These are phyloP conservation scores for Grallaria varia DNA, from an alignment of 2,113 vertebrate species.

Conservation along the genomic window DNA sequence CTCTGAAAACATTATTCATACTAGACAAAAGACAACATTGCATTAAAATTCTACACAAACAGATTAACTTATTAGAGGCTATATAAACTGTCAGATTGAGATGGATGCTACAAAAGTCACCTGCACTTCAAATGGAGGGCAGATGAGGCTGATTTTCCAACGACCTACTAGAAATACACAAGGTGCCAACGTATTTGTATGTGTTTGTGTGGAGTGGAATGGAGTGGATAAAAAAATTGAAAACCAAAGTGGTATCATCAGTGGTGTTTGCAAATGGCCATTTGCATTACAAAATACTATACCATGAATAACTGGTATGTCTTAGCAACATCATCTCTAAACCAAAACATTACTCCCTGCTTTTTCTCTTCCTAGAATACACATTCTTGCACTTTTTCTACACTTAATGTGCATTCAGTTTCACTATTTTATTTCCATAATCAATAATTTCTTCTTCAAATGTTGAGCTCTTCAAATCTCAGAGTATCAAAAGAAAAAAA, in stretches of 20 bases:
- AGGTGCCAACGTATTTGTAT: not conserved
- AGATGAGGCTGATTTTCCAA: not conserved
- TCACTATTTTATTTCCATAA: not conserved
- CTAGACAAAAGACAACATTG: not conserved
- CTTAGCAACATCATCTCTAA: not conserved
- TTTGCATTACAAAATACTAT: not conserved
- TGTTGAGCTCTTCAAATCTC: no score
- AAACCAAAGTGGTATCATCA: not conserved
- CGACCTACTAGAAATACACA: not conserved
- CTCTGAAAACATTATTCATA: not conserved
- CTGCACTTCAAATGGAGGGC: not conserved
- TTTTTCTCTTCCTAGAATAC: not conserved
- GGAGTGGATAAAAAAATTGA: not conserved
- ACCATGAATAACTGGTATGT: not conserved
- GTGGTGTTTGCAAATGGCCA: not conserved
- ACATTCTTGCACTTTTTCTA: not conserved
- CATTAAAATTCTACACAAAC: not conserved
- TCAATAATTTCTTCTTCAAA: not conserved
- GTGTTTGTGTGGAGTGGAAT: not conserved
- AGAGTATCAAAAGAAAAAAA: not conserved
- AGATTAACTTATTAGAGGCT: not conserved
- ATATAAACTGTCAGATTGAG: not conserved
- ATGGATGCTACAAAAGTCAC: not conserved
- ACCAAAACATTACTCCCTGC: not conserved
- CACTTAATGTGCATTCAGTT: not conserved